These are phyloP conservation scores for Zeus faber DNA, from an alignment of 2,113 vertebrate genomes.

Conservation along the genomic window DNA sequence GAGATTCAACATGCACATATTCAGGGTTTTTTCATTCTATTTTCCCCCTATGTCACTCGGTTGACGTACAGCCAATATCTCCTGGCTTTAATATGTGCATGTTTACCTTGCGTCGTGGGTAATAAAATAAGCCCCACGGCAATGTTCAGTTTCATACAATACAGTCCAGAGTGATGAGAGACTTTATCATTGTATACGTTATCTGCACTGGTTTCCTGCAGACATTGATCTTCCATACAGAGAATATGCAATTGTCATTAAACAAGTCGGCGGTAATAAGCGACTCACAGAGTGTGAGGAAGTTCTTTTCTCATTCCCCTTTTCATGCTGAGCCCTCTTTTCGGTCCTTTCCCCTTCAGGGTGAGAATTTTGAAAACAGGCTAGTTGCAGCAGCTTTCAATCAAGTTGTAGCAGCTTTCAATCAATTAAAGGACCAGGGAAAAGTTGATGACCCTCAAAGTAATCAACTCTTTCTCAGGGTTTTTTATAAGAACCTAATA, in stretches of 20 bases:
- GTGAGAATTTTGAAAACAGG: too few relatives aligned
- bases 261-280: too few relatives aligned
- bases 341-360: too few relatives aligned
- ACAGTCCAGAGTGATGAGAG: background rate
- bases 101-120: background rate
- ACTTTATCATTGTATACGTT: constrained; percentile 11
- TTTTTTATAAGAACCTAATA: too few relatives aligned
- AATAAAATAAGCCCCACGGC: constrained; percentile 19
- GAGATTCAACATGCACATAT: background rate
- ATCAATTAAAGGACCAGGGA: too few relatives aligned
- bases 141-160: constrained; percentile 21
- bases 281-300: too few relatives aligned
- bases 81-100: constrained; percentile 17
- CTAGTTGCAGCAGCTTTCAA: too few relatives aligned
- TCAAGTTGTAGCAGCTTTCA: too few relatives aligned
- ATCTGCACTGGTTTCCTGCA: constrained; percentile 28
- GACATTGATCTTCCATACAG: constrained; percentile 42
- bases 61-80: background rate
- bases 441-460: too few relatives aligned
- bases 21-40: background rate
- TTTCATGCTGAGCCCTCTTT: too few relatives aligned
- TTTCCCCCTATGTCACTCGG: background rate
- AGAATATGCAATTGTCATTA: constrained; percentile 38
- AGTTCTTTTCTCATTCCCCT: too few relatives aligned
- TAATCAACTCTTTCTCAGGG: too few relatives aligned